Evolutionary conservation across 2,113 vertebrate genomes (phyloP).

Genomic region (Microcebus griseorufus): DNA sequence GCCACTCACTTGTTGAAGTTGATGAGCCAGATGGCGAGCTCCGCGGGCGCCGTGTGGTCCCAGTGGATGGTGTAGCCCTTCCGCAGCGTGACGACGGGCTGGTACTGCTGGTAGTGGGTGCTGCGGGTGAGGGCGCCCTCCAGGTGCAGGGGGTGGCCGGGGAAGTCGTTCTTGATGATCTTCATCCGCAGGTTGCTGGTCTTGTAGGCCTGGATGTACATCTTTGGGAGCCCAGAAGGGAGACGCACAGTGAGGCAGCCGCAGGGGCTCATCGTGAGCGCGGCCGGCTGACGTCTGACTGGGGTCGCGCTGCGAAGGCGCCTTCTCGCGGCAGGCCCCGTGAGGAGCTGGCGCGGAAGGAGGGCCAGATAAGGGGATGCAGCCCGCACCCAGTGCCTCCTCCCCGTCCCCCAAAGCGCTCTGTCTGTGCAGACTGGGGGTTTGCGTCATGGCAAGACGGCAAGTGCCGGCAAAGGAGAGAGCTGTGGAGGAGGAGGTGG

Average conservation of each 20-base stretch:
- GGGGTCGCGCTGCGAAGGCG: neutral
- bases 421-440: neutral
- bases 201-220: slow-evolving; percentile 95
- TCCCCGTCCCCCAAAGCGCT: neutral
- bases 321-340: neutral
- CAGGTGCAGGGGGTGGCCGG: slow-evolving; percentile 89
- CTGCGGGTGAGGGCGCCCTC: slow-evolving; percentile 94
- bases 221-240: slow-evolving; percentile 82
- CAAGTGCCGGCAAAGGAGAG: neutral
- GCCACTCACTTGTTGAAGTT: slow-evolving; percentile 96
- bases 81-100: slow-evolving; percentile 93
- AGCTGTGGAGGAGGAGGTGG: too few relatives aligned
- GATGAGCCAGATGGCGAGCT: slow-evolving; percentile 96
- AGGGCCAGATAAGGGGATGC: slow-evolving; percentile 24
- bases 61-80: slow-evolving; percentile 98
- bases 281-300: neutral
- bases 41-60: slow-evolving; percentile 93
- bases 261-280: neutral
- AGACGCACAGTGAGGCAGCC: neutral
- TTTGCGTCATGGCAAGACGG: neutral
- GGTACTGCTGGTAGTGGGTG: slow-evolving; percentile 97
- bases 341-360: neutral
- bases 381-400: neutral
- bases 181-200: slow-evolving; percentile 92
- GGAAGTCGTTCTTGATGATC: slow-evolving; percentile 94